A percentile compares a stretch with the other conserved stretches of the same genome.
These are phyloP conservation scores for Axis porcinus DNA, from an alignment of 2,113 vertebrate species.

Conservation along the genomic window DNA sequence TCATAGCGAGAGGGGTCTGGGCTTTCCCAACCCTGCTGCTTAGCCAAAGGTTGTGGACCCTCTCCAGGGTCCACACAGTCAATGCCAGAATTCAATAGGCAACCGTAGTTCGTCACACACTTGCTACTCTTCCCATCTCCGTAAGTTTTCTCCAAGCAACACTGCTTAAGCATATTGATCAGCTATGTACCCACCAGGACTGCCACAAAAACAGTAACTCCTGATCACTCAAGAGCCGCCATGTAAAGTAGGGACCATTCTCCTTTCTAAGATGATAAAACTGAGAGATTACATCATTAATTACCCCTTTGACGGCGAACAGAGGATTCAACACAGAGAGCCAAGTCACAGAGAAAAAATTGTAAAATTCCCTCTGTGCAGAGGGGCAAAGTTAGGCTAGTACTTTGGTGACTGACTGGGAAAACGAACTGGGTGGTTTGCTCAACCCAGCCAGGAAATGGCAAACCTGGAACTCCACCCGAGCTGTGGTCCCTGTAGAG, in stretches of 20 bases:
- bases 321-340: background rate
- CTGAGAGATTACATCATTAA: background rate
- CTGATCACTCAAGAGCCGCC: background rate
- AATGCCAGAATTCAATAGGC: background rate
- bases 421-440: background rate
- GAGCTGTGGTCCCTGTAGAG: background rate
- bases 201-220: background rate
- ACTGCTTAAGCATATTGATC: background rate
- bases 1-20: background rate
- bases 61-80: background rate
- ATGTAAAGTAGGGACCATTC: background rate
- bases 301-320: background rate
- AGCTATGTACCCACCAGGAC: background rate
- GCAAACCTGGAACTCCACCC: background rate
- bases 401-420: background rate
- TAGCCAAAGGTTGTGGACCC: background rate
- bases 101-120: fast-evolving
- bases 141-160: too few species aligned
- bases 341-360: background rate
- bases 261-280: background rate
- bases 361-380: background rate
- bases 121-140: background rate
- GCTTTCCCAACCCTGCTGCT: background rate
- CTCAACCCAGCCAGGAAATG: background rate
- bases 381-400: too few species aligned